Evolutionary conservation across 1,140 invertebrate genomes (phyloP), one percentile per base, ranked within the genome.

Genomic region (Stegodyphus mimosarum): DNA sequence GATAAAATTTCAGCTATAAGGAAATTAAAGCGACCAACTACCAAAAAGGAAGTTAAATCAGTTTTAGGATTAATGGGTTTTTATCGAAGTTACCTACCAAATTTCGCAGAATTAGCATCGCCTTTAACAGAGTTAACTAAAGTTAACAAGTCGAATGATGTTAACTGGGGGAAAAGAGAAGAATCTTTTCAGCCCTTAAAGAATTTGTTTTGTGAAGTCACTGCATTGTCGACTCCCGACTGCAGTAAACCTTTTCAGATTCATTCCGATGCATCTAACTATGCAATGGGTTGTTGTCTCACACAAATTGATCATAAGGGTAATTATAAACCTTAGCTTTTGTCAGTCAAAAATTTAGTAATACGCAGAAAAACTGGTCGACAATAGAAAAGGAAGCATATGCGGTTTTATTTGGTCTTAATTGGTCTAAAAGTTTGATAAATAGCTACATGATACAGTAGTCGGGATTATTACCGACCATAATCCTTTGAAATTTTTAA

Each of bases 61-160:
- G n/a, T n/a, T n/a, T n/a, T n/a, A n/a, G n/a, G n/a, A n/a, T n/a
- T n/a, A n/a, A n/a, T n/a, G n/a, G n/a, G n/a, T n/a, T n/a, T n/a
- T n/a, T n/a, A n/a, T n/a, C n/a, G n/a, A n/a, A n/a, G n/a, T 17
- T 88, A 88, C 69, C 80, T 88, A 88, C n/a, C 15, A 86, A 18
- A n/a, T n/a, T n/a, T n/a, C n/a, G n/a, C n/a, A n/a, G n/a, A n/a
- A n/a, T 81, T 90, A 17, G 87, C 89, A 49, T 78, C 84, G 18
- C 90, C 90, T 85, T 91, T n/a, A 66, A 86, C 88, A 51, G 55
- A 88, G 6, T 80, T 90, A 69, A 74, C 72, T 6, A 67, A 67
- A n/a, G 18, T 6, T 6, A 67, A 67, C 7, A 67, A 17, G 18
- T 18, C 64, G n/a, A 60, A 74, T 55, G n/a, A 7, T 60, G 17